Conservation (phyloP, 2,888 invertebrate genomes). For the Volucella inflata region DNA sequence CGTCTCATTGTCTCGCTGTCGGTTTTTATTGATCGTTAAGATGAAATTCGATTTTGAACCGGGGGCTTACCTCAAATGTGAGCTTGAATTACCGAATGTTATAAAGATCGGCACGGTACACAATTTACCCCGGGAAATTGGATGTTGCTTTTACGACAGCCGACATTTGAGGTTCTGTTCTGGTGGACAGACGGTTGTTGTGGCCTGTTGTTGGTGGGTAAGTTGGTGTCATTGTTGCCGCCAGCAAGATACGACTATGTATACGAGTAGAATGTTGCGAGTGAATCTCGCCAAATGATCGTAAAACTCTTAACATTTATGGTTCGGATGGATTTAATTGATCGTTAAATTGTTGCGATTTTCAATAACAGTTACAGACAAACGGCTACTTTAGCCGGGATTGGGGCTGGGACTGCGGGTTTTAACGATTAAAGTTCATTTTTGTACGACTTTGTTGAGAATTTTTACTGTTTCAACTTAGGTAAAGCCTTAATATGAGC, state of each 20-base stretch:
- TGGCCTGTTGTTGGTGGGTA: slow-evolving; percentile 11
- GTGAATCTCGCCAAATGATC: slow-evolving; percentile 19
- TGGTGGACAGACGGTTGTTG: background rate
- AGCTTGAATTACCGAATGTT: slow-evolving; percentile 81
- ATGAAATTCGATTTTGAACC: slow-evolving; percentile 81
- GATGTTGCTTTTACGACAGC: slow-evolving; percentile 41
- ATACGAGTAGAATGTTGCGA: slow-evolving; percentile 64
- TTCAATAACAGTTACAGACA: slow-evolving; percentile 14
- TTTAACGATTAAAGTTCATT: slow-evolving; percentile 10
- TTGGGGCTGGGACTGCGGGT: background rate
- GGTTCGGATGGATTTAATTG: slow-evolving; percentile 65
- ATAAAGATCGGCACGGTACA: slow-evolving; percentile 52
- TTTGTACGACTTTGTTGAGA: slow-evolving; percentile 7
- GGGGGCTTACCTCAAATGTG: slow-evolving; percentile 81
- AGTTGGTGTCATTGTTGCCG: background rate
- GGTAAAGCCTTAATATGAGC: slow-evolving; percentile 21
- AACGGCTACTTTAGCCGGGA: no score
- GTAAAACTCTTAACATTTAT: slow-evolving; percentile 58
- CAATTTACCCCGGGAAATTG: slow-evolving; percentile 41
- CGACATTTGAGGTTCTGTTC: background rate
- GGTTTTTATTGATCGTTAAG: slow-evolving; percentile 83
- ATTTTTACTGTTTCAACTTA: background rate
- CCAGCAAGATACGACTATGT: background rate
- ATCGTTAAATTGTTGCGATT: slow-evolving; percentile 70
- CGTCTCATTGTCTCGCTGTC: slow-evolving; percentile 79